A percentile compares a stretch with the other conserved stretches of the same genome.
Conservation (phyloP, 2,797 vertebrate genomes). For the Buphagus erythrorhynchus region DNA sequence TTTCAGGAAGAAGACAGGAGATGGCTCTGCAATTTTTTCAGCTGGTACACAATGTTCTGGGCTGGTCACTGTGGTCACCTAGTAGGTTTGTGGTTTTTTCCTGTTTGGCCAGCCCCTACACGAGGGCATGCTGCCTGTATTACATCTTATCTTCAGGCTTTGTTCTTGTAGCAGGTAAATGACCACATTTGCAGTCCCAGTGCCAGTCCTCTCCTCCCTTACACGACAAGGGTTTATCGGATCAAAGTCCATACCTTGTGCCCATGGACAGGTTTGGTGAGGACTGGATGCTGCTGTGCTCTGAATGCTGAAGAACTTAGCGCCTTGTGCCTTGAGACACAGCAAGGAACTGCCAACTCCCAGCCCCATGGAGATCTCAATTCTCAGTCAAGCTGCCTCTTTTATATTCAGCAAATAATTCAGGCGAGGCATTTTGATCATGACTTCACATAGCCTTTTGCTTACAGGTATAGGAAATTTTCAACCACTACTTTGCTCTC, state of each 20-base stretch:
- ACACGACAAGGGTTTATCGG: background rate
- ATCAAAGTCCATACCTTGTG: background rate
- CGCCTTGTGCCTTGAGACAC: background rate
- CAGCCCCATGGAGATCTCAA: background rate
- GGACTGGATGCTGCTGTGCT: background rate
- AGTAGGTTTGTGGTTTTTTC: background rate
- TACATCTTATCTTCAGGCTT: background rate
- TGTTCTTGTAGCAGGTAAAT: background rate
- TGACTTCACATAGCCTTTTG: background rate
- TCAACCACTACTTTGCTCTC: background rate
- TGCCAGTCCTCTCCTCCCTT: background rate
- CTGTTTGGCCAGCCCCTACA: background rate
- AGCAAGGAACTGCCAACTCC: background rate
- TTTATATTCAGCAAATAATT: background rate
- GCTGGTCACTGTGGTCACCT: background rate
- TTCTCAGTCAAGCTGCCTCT: background rate
- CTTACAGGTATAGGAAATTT: background rate
- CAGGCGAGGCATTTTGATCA: background rate
- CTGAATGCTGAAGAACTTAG: background rate
- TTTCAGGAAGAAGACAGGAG: background rate
- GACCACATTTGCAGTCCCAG: fast-evolving
- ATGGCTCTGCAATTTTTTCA: background rate
- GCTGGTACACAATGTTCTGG: background rate
- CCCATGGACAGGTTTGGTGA: background rate
- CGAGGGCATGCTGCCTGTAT: background rate